Conservation (phyloP, 2,113 vertebrate species). For the Microcebus lehilahytsara region DNA sequence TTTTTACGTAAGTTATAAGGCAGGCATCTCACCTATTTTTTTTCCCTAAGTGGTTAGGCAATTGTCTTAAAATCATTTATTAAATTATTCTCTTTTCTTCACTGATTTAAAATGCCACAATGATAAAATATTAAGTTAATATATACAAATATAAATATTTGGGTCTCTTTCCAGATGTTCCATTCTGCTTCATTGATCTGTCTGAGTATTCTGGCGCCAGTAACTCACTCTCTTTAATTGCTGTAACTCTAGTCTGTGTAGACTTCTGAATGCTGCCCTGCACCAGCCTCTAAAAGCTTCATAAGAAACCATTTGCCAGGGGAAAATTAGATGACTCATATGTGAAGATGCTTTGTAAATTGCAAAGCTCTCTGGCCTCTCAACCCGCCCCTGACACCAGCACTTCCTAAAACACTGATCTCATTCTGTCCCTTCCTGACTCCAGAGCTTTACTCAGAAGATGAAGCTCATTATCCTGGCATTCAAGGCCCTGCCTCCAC, state of each 20-base stretch:
- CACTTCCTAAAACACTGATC: constrained; percentile 74
- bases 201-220: constrained; percentile 72
- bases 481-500: not conserved
- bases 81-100: constrained; percentile 60
- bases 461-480: not conserved
- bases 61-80: constrained; percentile 44
- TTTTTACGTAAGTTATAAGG: not conserved
- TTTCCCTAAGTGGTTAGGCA: not conserved
- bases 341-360: constrained; percentile 71
- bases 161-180: constrained; percentile 70
- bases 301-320: constrained; percentile 60
- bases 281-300: constrained; percentile 68
- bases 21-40: not conserved
- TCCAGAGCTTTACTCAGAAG: constrained; percentile 46
- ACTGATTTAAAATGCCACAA: constrained; percentile 43
- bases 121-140: constrained; percentile 67
- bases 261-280: constrained; percentile 58
- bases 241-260: constrained; percentile 56
- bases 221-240: constrained; percentile 57
- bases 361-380: constrained; percentile 62
- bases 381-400: constrained; percentile 63
- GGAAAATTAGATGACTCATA: constrained; percentile 77
- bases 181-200: constrained; percentile 72
- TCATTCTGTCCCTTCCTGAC: constrained; percentile 63
- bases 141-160: constrained; percentile 67